phyloP scores from a whole-genome alignment of 1,140 invertebrate species.

The Drosophila dunni region DNA sequence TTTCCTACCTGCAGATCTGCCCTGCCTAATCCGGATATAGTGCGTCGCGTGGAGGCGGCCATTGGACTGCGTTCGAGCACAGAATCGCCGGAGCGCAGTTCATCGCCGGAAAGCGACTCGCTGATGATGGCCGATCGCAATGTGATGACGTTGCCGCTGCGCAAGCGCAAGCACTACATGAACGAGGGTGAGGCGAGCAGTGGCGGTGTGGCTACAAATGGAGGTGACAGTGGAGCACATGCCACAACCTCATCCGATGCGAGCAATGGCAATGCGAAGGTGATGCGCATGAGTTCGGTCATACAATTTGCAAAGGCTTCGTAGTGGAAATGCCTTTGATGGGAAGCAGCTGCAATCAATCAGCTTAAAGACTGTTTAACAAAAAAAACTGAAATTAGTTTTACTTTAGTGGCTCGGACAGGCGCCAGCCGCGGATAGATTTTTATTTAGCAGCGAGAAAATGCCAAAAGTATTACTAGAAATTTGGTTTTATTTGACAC shows the following conservation, averaged over 20 bases:
- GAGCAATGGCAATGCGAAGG: conserved; percentile 58
- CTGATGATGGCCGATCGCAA: conserved; percentile 86
- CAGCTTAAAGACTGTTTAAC: conserved; percentile 71
- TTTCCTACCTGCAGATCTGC: conserved; percentile 69
- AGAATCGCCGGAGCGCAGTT: conserved; percentile 86
- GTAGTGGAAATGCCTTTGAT: conserved; percentile 72
- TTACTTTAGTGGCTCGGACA: conserved; percentile 46
- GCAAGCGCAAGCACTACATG: conserved; percentile 92
- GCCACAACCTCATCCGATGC: conserved; percentile 5
- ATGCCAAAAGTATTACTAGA: conserved; percentile 81
- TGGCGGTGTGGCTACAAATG: conserved; percentile 5
- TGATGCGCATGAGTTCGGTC: conserved; percentile 90
- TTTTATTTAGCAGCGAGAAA: conserved; percentile 51
- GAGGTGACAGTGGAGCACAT: background rate
- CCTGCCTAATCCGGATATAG: conserved; percentile 88
- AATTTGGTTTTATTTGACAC: conserved; percentile 57
- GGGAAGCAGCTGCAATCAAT: conserved; percentile 32
- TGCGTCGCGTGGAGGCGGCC: conserved; percentile 89
- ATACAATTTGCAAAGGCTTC: conserved; percentile 92
- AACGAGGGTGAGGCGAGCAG: conserved; percentile 87
- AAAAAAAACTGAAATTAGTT: conserved; percentile 75
- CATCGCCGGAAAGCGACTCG: conserved; percentile 87
- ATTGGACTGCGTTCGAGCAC: conserved; percentile 87
- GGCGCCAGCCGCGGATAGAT: conserved; percentile 7
- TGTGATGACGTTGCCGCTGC: conserved; percentile 89